Percentiles rank a stretch among this genome's conserved stretches.
Conservation (phyloP, 1,140 invertebrate species). For the Aphelenchoides besseyi region DNA sequence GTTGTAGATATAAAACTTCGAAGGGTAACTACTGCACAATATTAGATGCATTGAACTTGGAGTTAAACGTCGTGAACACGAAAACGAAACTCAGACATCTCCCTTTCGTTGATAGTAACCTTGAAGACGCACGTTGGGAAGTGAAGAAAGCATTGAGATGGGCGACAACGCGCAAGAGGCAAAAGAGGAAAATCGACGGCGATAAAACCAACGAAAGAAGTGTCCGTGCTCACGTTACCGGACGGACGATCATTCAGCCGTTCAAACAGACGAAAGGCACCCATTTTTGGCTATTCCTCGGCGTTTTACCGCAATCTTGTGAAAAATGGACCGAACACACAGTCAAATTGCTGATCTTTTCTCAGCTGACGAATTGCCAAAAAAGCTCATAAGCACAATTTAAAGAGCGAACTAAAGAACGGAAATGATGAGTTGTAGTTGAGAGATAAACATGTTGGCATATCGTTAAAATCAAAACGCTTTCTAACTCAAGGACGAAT, state of each 20-base stretch:
- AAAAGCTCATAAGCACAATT: no score
- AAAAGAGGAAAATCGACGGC: not conserved
- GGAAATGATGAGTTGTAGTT: no score
- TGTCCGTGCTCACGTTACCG: not conserved
- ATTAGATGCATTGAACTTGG: not conserved
- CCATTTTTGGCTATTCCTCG: no score
- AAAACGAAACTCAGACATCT: not conserved
- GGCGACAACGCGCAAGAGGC: not conserved
- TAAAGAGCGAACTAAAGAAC: no score
- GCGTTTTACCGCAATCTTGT: no score
- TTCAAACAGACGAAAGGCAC: no score
- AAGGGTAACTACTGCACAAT: not conserved
- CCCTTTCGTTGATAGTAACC: not conserved
- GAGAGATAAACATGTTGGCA: no score
- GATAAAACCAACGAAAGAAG: not conserved
- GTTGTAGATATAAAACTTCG: not conserved
- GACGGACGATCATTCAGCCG: not conserved
- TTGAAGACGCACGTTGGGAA: not conserved
- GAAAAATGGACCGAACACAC: no score
- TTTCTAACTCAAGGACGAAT: no score
- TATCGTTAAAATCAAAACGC: no score
- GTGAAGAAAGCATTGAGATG: not conserved
- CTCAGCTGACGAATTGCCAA: no score
- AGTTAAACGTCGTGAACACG: constrained; percentile 1
- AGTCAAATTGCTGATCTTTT: no score